Conservation (phyloP, 2,888 invertebrate species). For the Plusia festucae region DNA sequence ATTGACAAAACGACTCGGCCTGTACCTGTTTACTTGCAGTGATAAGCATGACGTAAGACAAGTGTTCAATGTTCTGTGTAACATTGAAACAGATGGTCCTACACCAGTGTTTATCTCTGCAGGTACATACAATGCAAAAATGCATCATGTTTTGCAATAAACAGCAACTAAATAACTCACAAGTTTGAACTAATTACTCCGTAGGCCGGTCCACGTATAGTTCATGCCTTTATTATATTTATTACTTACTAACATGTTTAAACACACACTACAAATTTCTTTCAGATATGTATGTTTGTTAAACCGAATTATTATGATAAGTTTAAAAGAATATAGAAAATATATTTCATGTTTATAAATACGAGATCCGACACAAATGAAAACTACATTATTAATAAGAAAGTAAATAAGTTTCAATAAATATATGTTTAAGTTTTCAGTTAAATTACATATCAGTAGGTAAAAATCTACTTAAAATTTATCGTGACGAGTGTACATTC, state of each 20-base stretch:
- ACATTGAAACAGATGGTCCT: conserved; percentile 11
- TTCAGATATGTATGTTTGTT: conserved; percentile 59
- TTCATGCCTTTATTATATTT: conserved; percentile 18
- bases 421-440: conserved; percentile 56
- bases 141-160: conserved; percentile 28
- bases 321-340: conserved; percentile 52
- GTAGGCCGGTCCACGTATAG: conserved; percentile 36
- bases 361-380: conserved; percentile 71
- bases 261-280: conserved; percentile 21
- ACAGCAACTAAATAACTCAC: conserved; percentile 38
- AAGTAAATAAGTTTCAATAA: conserved; percentile 56
- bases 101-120: conserved; percentile 21
- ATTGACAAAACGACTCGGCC: conserved; percentile 51
- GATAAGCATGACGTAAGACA: conserved; percentile 11
- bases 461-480: conserved; percentile 40
- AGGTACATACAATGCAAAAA: conserved; percentile 19
- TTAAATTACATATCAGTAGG: conserved; percentile 51
- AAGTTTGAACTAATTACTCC: conserved; percentile 41
- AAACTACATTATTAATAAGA: conserved; percentile 51
- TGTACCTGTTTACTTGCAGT: conserved; percentile 23
- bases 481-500: conserved; percentile 24
- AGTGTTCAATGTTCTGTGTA: neutral
- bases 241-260: conserved; percentile 29
- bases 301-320: conserved; percentile 56
- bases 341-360: conserved; percentile 61